Conservation (phyloP, 2,113 vertebrate genomes). For the Sinocyclocheilus maitianheensis region DNA sequence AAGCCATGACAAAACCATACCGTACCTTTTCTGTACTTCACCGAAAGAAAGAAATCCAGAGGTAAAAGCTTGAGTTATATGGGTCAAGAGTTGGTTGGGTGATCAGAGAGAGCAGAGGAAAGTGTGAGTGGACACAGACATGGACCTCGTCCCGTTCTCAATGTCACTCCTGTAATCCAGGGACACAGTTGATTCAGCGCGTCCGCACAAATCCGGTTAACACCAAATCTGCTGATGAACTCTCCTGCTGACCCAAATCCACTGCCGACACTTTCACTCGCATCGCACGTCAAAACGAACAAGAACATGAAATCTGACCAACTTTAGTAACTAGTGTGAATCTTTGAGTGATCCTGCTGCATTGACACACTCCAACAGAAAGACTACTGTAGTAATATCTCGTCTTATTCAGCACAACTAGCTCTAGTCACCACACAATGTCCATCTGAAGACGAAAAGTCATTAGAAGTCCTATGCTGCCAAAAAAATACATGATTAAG, state of each 20-base stretch:
- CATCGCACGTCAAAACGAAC: conserved; percentile 31
- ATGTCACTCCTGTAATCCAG: conserved; percentile 82
- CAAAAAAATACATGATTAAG: neutral
- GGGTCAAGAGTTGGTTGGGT: neutral
- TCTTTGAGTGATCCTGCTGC: neutral
- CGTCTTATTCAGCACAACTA: neutral
- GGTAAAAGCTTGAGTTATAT: neutral
- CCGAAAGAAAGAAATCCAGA: neutral
- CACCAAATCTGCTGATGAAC: conserved; percentile 85
- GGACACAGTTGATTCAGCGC: conserved; percentile 81
- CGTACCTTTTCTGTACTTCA: neutral
- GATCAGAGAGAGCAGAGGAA: neutral
- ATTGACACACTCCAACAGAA: neutral
- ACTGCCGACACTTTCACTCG: conserved; percentile 70
- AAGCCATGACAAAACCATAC: neutral
- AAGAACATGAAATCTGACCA: neutral
- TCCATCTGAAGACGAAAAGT: neutral
- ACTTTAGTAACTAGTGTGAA: neutral
- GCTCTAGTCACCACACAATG: neutral
- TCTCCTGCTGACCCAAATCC: conserved; percentile 79
- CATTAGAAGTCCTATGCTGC: neutral
- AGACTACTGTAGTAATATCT: neutral
- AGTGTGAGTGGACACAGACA: neutral
- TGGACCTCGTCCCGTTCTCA: conserved; percentile 51
- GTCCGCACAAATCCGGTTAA: conserved; percentile 88